Evolutionary conservation across 2,888 invertebrate genomes (phyloP).

Genomic region (Phyllotreta striolata): DNA sequence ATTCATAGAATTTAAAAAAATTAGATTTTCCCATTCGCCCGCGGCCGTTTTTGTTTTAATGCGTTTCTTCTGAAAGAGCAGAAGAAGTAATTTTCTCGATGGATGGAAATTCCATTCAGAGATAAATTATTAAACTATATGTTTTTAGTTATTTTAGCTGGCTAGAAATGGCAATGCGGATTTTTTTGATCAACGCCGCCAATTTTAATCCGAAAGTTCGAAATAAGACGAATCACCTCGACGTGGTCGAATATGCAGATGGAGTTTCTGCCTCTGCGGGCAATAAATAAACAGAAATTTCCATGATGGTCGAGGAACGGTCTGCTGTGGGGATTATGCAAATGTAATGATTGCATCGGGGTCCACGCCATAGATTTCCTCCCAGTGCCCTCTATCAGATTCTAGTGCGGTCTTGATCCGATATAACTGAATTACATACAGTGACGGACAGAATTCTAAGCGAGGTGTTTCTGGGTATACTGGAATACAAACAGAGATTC

Average conservation of each 20-base stretch:
- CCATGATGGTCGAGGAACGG: conserved; percentile 53
- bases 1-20: conserved; percentile 30
- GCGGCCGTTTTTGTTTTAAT: conserved; percentile 5
- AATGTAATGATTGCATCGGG: conserved; percentile 58
- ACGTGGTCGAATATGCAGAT: conserved; percentile 43
- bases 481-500: conserved; percentile 3
- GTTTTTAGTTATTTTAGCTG: no score
- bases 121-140: no score
- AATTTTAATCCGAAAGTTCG: no score
- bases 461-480: neutral
- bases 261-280: conserved; percentile 43
- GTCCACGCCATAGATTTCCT: conserved; percentile 45
- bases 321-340: conserved; percentile 57
- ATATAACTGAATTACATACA: conserved; percentile 51
- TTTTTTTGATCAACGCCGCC: no score
- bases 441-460: conserved; percentile 23
- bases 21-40: neutral
- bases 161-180: no score
- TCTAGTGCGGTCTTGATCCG: conserved; percentile 50
- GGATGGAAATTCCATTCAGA: no score
- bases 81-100: no score
- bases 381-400: conserved; percentile 47
- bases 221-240: conserved; percentile 26
- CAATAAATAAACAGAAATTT: conserved; percentile 56
- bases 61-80: no score